Evolutionary conservation across 2,888 invertebrate species (phyloP), one percentile per base, ranked within the genome.

Genomic region (Trissoscelio sp.): DNA sequence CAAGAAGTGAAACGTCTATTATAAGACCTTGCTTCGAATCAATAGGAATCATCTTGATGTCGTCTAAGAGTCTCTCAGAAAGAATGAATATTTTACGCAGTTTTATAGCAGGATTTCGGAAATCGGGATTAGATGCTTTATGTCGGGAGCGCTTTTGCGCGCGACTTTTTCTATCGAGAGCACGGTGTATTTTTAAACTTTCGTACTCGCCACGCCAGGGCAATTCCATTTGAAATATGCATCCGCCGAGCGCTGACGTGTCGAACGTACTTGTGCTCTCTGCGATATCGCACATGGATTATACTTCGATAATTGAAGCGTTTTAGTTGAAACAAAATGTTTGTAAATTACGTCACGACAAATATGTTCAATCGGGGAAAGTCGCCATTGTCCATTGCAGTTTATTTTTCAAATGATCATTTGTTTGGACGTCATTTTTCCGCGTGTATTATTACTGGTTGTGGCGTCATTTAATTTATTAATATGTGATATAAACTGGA

Each of bases 51-150:
- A 55, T 62, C 20, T 22, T 55, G 18, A 62, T 48, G 58, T 22
- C 70, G 42, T 46, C 31, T 57, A 69, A 69, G 12, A 69, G 57
- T 2, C 69, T 58, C 57, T 48, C 58, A 48, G 57, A 7, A 31
- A n/a, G 42, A 42, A 62, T 73, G 73, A 73, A 73, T 73, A 73
- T 73, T 73, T 73, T 31, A 62, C 16, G 14, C 18, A 44, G 24
- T 31, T 58, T 42, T 73, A 62, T 57, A 22, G 9, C 20, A 11
- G 62, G 73, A 73, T 73, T 62, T 73, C 44, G 44, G 44, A 51
- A 73, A 73, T 73, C 73, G 53, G 73, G 73, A 74, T 74, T 74
- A 74, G 64, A 44, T 20, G 18, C 34, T 48, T 42, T 42, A 46
- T 22, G 31, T 22, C 46, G 60, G 73, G 22, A 48, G 12, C 53